Evolutionary conservation across 1,140 invertebrate genomes (phyloP), one percentile per base, ranked within the genome.

Genomic region (Trichonephila clavata): DNA sequence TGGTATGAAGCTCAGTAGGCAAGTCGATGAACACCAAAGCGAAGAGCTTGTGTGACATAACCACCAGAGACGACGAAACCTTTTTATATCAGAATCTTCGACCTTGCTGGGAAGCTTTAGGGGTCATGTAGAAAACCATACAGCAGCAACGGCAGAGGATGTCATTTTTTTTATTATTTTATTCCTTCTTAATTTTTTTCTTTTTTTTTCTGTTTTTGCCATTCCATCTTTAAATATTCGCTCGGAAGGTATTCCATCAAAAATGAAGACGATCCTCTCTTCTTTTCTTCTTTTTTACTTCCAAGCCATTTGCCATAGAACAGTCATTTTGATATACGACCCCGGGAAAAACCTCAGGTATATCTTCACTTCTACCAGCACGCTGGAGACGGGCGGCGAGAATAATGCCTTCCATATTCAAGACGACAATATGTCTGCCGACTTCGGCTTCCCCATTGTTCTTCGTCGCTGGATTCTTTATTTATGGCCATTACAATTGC

Each of bases 11-110:
- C 43, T 57, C 81, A 57, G 81, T 14, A 50, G 24, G n/a, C 43
- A 16, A 83, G 81, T 83, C 21, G 81, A 83, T 83, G 81, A 83
- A 83, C 81, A 83, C 81, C 81, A 83, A 83, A 83, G 81, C 81
- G 43, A 83, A 83, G 50, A 57, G 81, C 81, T 83, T 27, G 81
- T 83, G 81, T 83, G 81, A 83, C 81, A 83, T 83, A 83, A 83
- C 81, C 81, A 50, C n/a, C 81, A 20, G 21, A 57, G 81, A 57
- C n/a, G 81, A 8, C 20, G 43, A n/a, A n/a, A 24, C 81, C 81
- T 83, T 83, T 83, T 57, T 83, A 83, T 83, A 83, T 59, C 81
- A 83, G 50, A 83, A 7, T n/a, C 81, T 50, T 83, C 81, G 81
- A 57, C 81, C 81, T 83, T 83, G 81, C 81, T 24, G 39, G 3